phyloP scores from a whole-genome alignment of 2,113 vertebrate genomes.

The Tachuris rubrigastra region DNA sequence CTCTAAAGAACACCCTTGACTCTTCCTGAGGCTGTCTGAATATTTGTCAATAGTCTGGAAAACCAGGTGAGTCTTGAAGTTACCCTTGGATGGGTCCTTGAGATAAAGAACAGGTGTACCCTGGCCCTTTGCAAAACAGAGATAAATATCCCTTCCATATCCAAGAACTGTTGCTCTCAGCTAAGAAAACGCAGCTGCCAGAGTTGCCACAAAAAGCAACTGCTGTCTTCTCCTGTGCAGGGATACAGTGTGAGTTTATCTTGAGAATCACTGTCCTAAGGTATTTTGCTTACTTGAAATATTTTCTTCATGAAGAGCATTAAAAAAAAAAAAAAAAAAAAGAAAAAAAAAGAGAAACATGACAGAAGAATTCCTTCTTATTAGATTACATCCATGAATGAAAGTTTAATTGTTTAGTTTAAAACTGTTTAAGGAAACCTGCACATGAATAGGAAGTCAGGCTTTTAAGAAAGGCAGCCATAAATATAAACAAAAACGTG shows the following conservation, averaged over 20 bases:
- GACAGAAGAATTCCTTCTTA: slow-evolving; percentile 3
- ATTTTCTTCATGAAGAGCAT: background rate
- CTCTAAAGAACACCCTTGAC: background rate
- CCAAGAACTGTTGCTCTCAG: background rate
- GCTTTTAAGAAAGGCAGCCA: slow-evolving; percentile 49
- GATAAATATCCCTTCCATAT: slow-evolving; percentile 3
- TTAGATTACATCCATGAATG: slow-evolving; percentile 27
- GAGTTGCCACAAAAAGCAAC: background rate
- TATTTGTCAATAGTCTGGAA: background rate
- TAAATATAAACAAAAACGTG: slow-evolving; percentile 60
- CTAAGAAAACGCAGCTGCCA: background rate
- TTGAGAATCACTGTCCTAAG: background rate
- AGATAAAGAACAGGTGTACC: slow-evolving; percentile 26
- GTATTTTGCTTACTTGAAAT: background rate
- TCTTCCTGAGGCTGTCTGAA: background rate
- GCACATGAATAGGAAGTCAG: slow-evolving; percentile 45
- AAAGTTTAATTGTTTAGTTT: slow-evolving; percentile 63
- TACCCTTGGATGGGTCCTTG: slow-evolving; percentile 20
- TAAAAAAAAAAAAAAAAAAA: background rate
- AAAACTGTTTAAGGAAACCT: slow-evolving; percentile 45
- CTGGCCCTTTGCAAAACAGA: background rate
- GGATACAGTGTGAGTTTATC: background rate
- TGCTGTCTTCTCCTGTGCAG: background rate
- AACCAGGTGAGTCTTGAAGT: background rate
- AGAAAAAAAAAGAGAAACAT: background rate